These are phyloP conservation scores for Microcebus tavaratra DNA, from an alignment of 2,113 vertebrate species.

Conservation along the genomic window DNA sequence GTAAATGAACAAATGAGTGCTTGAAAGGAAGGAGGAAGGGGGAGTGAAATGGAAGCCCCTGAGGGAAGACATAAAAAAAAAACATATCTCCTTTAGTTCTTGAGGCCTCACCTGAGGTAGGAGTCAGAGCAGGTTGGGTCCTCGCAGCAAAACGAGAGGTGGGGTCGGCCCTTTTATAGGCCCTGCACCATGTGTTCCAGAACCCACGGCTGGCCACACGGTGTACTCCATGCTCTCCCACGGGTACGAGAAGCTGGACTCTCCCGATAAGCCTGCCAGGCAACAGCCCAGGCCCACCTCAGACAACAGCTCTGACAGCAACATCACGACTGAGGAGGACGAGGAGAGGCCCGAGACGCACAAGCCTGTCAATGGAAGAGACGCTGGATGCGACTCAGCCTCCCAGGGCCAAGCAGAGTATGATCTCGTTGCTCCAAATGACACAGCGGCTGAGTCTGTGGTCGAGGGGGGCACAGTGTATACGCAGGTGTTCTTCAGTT, in stretches of 20 bases:
- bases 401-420: not conserved
- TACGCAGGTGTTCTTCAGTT: not conserved
- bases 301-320: not conserved
- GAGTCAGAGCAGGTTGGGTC: not conserved
- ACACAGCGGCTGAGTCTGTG: fast-evolving
- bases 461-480: not conserved
- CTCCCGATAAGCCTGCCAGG: not conserved
- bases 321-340: not conserved
- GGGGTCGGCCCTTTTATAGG: not conserved
- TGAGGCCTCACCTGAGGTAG: not conserved
- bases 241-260: not conserved
- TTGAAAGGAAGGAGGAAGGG: not conserved
- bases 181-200: not conserved
- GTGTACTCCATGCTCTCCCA: not conserved
- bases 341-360: not conserved
- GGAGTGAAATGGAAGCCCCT: not conserved
- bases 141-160: not conserved
- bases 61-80: not conserved
- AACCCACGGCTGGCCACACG: not conserved
- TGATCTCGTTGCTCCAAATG: not conserved
- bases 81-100: not conserved
- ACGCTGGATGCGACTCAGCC: not conserved
- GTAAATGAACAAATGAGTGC: not conserved
- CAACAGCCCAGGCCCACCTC: fast-evolving
- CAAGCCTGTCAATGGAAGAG: not conserved